A percentile compares a stretch with the other conserved stretches of the same genome.
Conservation (phyloP, 1,140 invertebrate genomes). For the Amyelois transitella region DNA sequence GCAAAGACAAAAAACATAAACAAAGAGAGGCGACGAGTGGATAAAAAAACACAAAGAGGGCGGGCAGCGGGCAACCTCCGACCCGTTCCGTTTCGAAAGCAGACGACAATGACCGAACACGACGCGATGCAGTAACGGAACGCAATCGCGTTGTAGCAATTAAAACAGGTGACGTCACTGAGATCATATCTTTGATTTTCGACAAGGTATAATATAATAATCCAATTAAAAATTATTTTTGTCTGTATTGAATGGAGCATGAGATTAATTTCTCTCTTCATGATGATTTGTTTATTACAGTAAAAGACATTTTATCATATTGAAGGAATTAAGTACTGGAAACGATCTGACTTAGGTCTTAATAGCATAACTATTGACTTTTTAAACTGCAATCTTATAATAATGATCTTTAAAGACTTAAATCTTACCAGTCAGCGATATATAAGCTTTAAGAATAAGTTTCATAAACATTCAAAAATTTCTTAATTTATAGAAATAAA, state of each 20-base stretch:
- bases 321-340: too few species aligned
- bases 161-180: not conserved
- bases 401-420: too few species aligned
- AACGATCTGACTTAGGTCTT: too few species aligned
- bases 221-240: not conserved
- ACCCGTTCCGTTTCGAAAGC: conserved; percentile 19
- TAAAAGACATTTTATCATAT: too few species aligned
- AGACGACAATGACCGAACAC: conserved; percentile 20
- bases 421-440: too few species aligned
- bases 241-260: not conserved
- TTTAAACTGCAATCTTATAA: too few species aligned
- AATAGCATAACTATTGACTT: too few species aligned
- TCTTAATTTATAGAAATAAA: too few species aligned
- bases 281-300: too few species aligned
- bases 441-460: too few species aligned
- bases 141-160: conserved; percentile 5
- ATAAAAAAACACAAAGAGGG: not conserved
- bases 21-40: not conserved
- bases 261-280: too few species aligned
- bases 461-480: too few species aligned
- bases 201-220: not conserved
- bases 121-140: conserved; percentile 12
- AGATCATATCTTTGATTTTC: not conserved
- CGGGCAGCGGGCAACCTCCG: conserved; percentile 17
- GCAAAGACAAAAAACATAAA: not conserved